Evolutionary conservation across 2,113 vertebrate genomes (phyloP).

Genomic region (Pomatorhinus ruficollis): DNA sequence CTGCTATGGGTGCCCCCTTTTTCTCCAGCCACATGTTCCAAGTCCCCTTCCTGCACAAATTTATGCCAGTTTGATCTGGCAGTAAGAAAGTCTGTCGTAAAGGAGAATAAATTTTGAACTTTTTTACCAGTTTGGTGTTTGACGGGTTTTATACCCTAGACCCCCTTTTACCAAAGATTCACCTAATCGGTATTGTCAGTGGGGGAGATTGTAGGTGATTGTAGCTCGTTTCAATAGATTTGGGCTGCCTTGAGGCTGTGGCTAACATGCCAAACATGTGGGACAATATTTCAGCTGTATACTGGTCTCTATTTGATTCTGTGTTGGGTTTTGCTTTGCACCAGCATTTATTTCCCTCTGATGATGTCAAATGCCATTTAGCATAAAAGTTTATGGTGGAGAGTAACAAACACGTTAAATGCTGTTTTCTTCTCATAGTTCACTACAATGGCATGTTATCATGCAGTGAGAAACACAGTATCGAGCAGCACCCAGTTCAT

Average conservation of each 20-base stretch:
- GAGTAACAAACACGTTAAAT: not conserved
- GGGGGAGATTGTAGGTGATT: not conserved
- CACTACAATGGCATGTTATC: conserved; percentile 7
- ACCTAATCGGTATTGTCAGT: not conserved
- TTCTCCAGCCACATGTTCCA: not conserved
- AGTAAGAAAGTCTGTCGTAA: not conserved
- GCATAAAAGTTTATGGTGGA: not conserved
- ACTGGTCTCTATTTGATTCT: not conserved
- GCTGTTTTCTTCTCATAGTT: conserved; percentile 15
- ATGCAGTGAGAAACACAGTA: not conserved
- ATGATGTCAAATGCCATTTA: not conserved
- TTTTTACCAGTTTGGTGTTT: not conserved
- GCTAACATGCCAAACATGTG: not conserved
- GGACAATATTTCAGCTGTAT: not conserved
- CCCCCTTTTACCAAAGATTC: not conserved
- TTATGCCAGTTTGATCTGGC: not conserved
- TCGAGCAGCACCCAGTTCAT: not conserved
- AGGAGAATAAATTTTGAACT: not conserved
- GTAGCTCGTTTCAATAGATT: not conserved
- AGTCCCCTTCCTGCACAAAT: not conserved
- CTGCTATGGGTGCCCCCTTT: not conserved
- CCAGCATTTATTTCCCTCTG: not conserved
- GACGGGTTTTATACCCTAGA: not conserved
- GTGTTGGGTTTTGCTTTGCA: not conserved
- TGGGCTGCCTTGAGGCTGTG: not conserved